Evolutionary conservation across 2,113 vertebrate species (phyloP).

Genomic region (Tyrannus savana): DNA sequence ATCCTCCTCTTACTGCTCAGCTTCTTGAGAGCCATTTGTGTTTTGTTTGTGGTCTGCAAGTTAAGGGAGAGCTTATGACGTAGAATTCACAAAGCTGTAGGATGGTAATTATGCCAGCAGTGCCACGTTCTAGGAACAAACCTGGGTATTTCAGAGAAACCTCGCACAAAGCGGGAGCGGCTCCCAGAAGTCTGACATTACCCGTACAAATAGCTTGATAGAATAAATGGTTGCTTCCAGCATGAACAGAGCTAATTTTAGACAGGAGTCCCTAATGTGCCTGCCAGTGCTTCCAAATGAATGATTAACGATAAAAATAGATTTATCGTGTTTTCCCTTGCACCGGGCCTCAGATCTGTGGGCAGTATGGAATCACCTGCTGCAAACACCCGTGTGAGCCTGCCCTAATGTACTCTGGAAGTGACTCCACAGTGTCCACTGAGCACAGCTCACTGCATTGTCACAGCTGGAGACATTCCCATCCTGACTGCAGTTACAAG

Average conservation of each 20-base stretch:
- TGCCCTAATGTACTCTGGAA: constrained; percentile 31
- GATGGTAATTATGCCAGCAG: not conserved
- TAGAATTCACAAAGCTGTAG: not conserved
- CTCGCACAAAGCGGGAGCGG: not conserved
- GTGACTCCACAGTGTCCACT: not conserved
- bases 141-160: not conserved
- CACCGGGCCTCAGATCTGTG: not conserved
- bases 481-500: not conserved
- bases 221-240: constrained; percentile 66
- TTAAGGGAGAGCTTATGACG: not conserved
- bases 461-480: not conserved
- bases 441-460: constrained; percentile 33
- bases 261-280: constrained; percentile 47
- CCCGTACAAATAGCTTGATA: constrained; percentile 33
- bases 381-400: not conserved
- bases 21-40: not conserved
- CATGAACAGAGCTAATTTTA: constrained; percentile 71
- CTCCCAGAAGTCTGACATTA: constrained; percentile 25
- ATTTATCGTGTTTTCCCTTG: constrained; percentile 18
- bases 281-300: constrained; percentile 52
- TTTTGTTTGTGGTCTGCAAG: not conserved
- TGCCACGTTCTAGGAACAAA: not conserved
- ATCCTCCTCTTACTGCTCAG: not conserved
- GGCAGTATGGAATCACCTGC: not conserved
- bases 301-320: constrained; percentile 58